Base-by-base conservation (phyloP, 2,888 invertebrate species). In the Hirtodrosophila alboralis region DNA sequence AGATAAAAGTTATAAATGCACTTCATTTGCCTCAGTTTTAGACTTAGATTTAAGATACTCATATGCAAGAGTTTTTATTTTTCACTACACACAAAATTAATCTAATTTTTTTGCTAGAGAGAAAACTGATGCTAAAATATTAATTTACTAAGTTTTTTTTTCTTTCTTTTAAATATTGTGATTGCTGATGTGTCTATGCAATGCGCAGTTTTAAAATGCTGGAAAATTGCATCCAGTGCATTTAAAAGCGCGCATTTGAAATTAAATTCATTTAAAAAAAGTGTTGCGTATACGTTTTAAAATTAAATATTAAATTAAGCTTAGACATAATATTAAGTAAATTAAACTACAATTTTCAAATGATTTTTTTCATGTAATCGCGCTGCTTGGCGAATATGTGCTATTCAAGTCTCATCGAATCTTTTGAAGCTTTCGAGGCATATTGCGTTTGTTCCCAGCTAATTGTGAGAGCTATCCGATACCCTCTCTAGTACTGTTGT, bases 171-270 rank as follows among this genome's bases (percentile, higher is more conserved):
- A 36, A 44, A 48, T 28, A 3, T 49, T 37, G 14, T 7, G 2
- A 10, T 34, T 44, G 23, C 23, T 23, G 51, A 38, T 30, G 44
- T 62, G 23, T 21, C 41, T 52, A 53, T 61, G 70, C 77, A 88
- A 88, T 88, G 88, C 87, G 75, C 73, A 70, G 86, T 87, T 87
- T 88, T 86, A 87, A 87, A 81, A 80, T 78, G 84, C 66, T 75
- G 84, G 80, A 77, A 36, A 38, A 27, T 27, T 38, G 10, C 10
- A 58, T 87, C 84, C 76, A 71, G 34, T 40, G 63, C 86, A 81
- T 86, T 88, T 87, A 74, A 87, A 87, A 87, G 87, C 77, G 69
- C 83, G 83, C 87, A 88, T 88, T 87, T 47, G 10, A 30, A 27
- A 44, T 34, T 21, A 12, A 12, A 52, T 27, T n/a, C 13, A 21